Conservation (phyloP, 2,797 vertebrate genomes). For the Hemitrygon akajei region DNA sequence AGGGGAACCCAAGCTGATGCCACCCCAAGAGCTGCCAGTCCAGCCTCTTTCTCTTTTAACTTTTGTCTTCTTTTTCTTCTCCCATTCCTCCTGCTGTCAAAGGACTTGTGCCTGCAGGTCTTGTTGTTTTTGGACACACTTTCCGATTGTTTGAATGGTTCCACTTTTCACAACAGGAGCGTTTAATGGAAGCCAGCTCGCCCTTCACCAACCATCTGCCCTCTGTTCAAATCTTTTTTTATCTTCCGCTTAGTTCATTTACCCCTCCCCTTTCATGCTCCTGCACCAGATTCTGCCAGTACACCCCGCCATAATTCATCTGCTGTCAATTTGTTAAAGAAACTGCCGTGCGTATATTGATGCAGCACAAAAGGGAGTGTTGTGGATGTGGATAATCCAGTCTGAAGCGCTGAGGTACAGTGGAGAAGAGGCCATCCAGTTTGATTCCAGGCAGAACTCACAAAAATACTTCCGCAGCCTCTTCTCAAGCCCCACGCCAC, state of each 20-base stretch:
- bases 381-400: slow-evolving; percentile 40
- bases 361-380: slow-evolving; percentile 39
- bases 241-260: slow-evolving; percentile 79
- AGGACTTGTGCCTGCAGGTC: slow-evolving; percentile 59
- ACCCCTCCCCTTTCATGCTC: slow-evolving; percentile 77
- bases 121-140: slow-evolving; percentile 63
- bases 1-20: slow-evolving; percentile 73
- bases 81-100: slow-evolving; percentile 72
- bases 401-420: slow-evolving; percentile 37
- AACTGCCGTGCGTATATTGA: slow-evolving; percentile 48
- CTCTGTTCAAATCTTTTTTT: slow-evolving; percentile 78
- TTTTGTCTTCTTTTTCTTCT: slow-evolving; percentile 66
- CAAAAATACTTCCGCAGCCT: slow-evolving; percentile 41
- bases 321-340: slow-evolving; percentile 68
- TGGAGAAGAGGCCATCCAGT: slow-evolving; percentile 1
- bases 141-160: slow-evolving; percentile 53
- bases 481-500: too few relatives aligned
- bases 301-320: slow-evolving; percentile 83
- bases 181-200: slow-evolving; percentile 76
- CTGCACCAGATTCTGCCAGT: slow-evolving; percentile 72
- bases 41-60: slow-evolving; percentile 81
- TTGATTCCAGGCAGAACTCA: slow-evolving; percentile 36
- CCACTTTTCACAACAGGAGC: slow-evolving; percentile 62
- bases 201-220: slow-evolving; percentile 82
- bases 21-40: slow-evolving; percentile 82